Evolutionary conservation across 2,888 invertebrate genomes (phyloP).

Genomic region (Dasysyrphus tricinctus): DNA sequence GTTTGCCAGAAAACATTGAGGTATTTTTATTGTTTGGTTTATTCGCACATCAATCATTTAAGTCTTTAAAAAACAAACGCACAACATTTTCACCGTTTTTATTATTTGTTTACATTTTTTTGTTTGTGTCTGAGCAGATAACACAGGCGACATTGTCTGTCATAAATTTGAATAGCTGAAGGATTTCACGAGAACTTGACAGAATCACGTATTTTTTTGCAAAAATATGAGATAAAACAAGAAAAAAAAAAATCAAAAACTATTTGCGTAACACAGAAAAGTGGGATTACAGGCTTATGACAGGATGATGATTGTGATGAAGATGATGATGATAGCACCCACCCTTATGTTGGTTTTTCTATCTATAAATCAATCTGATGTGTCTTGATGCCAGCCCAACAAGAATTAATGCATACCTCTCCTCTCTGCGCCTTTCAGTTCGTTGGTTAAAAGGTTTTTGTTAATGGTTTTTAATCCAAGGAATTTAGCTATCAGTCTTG

Average conservation of each 20-base stretch:
- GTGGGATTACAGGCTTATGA: constrained; percentile 22
- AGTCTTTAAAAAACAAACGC: constrained; percentile 7
- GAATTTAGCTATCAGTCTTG: constrained; percentile 7
- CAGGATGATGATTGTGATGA: constrained; percentile 6
- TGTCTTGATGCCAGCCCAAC: not conserved
- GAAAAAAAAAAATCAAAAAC: not conserved
- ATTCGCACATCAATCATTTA: constrained; percentile 5
- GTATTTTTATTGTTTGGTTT: not conserved
- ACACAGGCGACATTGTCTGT: constrained; percentile 19
- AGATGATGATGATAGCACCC: constrained; percentile 8
- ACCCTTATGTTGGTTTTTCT: not conserved
- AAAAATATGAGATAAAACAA: not conserved
- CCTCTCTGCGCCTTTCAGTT: not conserved
- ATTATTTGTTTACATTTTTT: constrained; percentile 8
- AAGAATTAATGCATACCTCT: not conserved
- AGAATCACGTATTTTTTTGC: constrained; percentile 43
- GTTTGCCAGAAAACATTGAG: not conserved
- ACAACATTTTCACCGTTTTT: constrained; percentile 6
- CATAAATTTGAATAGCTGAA: constrained; percentile 13
- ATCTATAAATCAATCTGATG: constrained; percentile 38
- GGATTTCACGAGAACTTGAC: constrained; percentile 26
- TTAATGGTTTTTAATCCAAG: not conserved
- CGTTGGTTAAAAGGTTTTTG: constrained; percentile 8
- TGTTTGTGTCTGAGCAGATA: not conserved
- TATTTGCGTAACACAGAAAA: constrained; percentile 33